These are phyloP conservation scores for Lacerta bilineata DNA, from an alignment of 2,797 vertebrate species.

Conservation along the genomic window DNA sequence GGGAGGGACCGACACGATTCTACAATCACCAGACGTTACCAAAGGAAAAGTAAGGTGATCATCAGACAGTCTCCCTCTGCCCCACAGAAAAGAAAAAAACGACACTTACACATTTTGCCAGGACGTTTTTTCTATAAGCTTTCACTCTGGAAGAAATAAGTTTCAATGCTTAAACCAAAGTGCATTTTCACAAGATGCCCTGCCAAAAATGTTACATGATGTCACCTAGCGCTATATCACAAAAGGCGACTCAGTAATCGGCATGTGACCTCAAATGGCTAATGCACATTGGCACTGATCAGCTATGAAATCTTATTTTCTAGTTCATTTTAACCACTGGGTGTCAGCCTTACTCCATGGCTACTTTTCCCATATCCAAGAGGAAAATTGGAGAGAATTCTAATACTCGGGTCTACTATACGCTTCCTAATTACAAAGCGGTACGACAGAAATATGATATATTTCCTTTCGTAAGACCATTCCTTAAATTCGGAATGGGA, in stretches of 20 bases:
- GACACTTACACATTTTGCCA: conserved; percentile 97
- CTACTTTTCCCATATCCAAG: background rate
- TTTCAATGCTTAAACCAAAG: background rate
- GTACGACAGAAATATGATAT: background rate
- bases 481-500: background rate
- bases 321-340: background rate
- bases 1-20: too few species aligned
- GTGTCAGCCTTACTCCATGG: background rate
- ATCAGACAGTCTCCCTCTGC: too few species aligned
- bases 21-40: background rate
- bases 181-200: background rate
- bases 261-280: background rate
- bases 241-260: background rate
- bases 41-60: background rate
- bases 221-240: background rate
- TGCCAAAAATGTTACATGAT: background rate
- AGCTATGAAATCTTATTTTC: background rate
- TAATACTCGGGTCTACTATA: too few species aligned
- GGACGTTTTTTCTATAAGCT: conserved; percentile 93
- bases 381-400: background rate
- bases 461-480: background rate
- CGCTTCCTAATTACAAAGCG: background rate
- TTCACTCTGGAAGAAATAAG: conserved; percentile 89
- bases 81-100: background rate
- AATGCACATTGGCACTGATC: background rate